phyloP scores from a whole-genome alignment of 2,888 invertebrate genomes.

The Acrobasis repandana region DNA sequence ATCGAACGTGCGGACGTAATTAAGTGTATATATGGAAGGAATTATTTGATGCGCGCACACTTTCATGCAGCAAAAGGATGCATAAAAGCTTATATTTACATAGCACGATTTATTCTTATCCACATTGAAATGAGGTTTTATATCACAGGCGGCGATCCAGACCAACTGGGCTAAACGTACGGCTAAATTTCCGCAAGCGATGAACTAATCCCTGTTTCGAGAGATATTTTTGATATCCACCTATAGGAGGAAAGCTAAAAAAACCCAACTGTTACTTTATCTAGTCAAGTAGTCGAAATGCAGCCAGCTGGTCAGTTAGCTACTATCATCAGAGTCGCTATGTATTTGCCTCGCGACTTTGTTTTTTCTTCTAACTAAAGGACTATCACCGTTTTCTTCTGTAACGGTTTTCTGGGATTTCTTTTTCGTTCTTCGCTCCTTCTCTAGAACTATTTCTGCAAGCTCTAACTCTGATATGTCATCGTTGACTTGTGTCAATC shows the following conservation, averaged over 20 bases:
- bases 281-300: no score
- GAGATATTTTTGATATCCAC: no score
- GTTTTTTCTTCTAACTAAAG: conserved; percentile 52
- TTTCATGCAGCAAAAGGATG: no score
- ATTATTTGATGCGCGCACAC: no score
- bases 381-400: conserved; percentile 53
- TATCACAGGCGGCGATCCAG: conserved; percentile 12
- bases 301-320: conserved; percentile 33
- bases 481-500: conserved; percentile 66
- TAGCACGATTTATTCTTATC: neutral
- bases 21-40: no score
- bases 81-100: neutral
- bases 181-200: no score
- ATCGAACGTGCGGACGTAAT: no score
- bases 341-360: conserved; percentile 57
- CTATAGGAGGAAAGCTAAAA: no score
- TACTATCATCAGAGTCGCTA: conserved; percentile 75
- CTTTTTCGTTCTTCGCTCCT: conserved; percentile 48
- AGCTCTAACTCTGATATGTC: conserved; percentile 82
- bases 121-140: neutral
- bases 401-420: conserved; percentile 30
- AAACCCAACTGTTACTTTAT: no score
- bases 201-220: no score
- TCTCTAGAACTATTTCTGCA: conserved; percentile 83
- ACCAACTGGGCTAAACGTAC: neutral